Evolutionary conservation across 2,797 vertebrate species (phyloP), one percentile per base, ranked within the genome.

Genomic region (Squalus acanthias): DNA sequence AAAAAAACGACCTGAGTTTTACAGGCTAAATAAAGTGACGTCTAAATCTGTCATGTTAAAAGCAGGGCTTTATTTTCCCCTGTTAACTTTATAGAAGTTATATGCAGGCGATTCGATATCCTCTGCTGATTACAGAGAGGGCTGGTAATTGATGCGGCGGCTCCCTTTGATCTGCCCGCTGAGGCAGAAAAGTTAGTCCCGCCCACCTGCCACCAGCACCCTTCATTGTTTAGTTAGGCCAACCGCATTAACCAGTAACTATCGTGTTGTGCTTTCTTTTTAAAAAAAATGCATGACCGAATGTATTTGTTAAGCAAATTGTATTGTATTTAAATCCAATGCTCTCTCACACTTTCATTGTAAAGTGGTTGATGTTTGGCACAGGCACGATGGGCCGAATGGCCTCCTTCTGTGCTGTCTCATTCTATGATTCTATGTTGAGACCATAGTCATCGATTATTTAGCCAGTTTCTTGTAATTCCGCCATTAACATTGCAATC

Each of bases 11-110:
- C 10, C 39, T 88, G 5, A 3, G 7, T 39, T 65, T 69, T 70
- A 39, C 46, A 70, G 93, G 12, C 22, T 70, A 50, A 69, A 46
- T 70, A 46, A 67, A 94, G 8, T 50, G 92, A 63, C 15, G n/a
- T 26, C 63, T 69, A 70, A 72, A 95, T 1, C n/a, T 69, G 91
- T 22, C 7, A 39, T 69, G 29, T 70, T 94, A 10, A 70, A 95
- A 70, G 39, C 65, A 50, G n/a, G 8, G 20, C 24, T 95, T 50
- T 69, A 53, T 72, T 69, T 24, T 67, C 39, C 46, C 67, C 60
- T 69, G 93, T 70, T 70, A 94, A 95, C 20, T 12, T 95, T 70
- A 72, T 88, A 29, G 93, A 95, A 46, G 93, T 95, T 50, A 50
- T 26, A 72, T 39, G n/a, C 57, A 50, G 67, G 39, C 91, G 57